These are phyloP conservation scores for Climacteris rufus DNA, from an alignment of 2,113 vertebrate species.

Conservation along the genomic window DNA sequence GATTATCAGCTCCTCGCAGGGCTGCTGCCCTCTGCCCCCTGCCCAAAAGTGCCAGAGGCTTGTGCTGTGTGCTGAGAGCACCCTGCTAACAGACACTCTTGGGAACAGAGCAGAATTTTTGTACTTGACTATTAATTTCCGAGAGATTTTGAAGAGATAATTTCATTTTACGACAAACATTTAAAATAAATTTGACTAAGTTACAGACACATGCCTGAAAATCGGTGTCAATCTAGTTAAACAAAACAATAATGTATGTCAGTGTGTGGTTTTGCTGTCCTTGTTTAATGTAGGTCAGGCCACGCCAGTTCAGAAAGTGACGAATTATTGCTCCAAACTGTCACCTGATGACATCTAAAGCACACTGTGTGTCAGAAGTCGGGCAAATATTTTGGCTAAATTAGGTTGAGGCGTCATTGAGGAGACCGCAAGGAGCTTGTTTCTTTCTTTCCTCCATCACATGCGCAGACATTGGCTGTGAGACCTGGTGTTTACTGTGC, in stretches of 20 bases:
- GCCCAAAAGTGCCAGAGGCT: not conserved
- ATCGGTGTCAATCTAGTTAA: not conserved
- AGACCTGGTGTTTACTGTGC: not conserved
- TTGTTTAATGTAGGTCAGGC: not conserved
- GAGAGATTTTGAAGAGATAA: fast-evolving
- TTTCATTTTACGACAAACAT: not conserved
- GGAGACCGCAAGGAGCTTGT: not conserved
- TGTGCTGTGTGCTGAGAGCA: fast-evolving
- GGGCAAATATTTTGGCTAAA: not conserved
- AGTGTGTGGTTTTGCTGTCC: not conserved
- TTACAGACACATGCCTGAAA: not conserved
- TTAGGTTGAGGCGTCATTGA: not conserved
- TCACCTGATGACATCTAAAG: not conserved
- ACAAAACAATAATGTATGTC: not conserved
- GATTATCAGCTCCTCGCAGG: not conserved
- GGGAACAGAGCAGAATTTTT: not conserved
- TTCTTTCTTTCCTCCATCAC: not conserved
- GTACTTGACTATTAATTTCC: not conserved
- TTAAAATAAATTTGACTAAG: not conserved
- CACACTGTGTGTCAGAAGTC: not conserved
- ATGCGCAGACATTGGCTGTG: not conserved
- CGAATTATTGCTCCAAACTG: not conserved
- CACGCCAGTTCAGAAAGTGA: fast-evolving
- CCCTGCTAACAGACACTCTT: too few relatives aligned
- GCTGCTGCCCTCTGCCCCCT: not conserved